Conservation (phyloP, 2,888 invertebrate genomes). For the Baccha elongata region DNA sequence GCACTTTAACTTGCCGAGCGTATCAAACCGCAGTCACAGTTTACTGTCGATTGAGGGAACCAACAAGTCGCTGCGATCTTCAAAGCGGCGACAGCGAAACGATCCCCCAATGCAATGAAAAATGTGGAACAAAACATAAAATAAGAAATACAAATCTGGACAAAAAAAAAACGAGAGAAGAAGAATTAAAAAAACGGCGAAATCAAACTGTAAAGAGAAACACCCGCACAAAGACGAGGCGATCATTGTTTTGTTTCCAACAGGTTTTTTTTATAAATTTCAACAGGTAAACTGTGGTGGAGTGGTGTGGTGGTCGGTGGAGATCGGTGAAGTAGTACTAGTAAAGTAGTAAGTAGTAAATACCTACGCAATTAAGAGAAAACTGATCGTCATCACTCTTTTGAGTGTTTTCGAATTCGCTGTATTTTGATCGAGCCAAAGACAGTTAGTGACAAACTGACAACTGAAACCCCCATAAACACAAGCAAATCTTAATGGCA, state of each 20-base stretch:
- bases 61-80: constrained; percentile 54
- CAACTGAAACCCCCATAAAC: constrained; percentile 12
- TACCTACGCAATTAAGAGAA: no score
- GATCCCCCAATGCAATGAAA: constrained; percentile 6
- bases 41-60: constrained; percentile 60
- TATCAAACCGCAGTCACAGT: constrained; percentile 55
- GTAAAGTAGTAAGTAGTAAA: no score
- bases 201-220: constrained; percentile 66
- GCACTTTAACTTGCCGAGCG: constrained; percentile 44
- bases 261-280: constrained; percentile 16
- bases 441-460: not conserved
- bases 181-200: constrained; percentile 37
- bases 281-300: constrained; percentile 59
- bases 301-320: no score
- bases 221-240: constrained; percentile 53
- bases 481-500: not conserved
- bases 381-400: not conserved
- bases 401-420: constrained; percentile 31
- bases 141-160: no score
- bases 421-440: not conserved
- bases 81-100: constrained; percentile 15
- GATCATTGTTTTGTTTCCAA: constrained; percentile 7
- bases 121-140: constrained; percentile 68
- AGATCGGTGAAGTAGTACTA: no score
- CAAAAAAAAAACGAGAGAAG: constrained; percentile 42